phyloP scores from a whole-genome alignment of 2,888 invertebrate genomes.

The Andrena trimmerana region DNA sequence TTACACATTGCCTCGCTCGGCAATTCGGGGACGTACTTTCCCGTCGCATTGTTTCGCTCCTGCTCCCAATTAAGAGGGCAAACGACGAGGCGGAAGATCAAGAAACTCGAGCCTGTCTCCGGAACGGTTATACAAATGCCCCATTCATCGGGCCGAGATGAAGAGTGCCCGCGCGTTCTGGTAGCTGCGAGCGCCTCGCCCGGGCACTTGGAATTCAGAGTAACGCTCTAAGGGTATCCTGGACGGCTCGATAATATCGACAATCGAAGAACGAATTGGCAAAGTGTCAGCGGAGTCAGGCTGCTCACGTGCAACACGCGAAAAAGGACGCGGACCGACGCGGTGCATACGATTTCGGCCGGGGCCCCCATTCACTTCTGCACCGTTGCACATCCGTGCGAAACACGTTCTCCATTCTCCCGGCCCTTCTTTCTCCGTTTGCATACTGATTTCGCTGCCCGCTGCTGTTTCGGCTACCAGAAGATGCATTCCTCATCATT shows the following conservation, averaged over 20 bases:
- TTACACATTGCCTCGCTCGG: constrained; percentile 18
- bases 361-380: constrained; percentile 68
- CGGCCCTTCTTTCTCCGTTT: constrained; percentile 9
- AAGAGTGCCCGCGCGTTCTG: constrained; percentile 8
- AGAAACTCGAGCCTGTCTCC: constrained; percentile 34
- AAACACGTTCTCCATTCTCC: constrained; percentile 17
- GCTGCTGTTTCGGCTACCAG: constrained; percentile 13
- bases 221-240: not conserved
- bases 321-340: constrained; percentile 71
- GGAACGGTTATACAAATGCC: constrained; percentile 13
- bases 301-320: constrained; percentile 69
- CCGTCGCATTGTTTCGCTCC: constrained; percentile 48
- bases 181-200: not conserved
- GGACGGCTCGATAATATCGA: constrained; percentile 68
- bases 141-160: not conserved
- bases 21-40: constrained; percentile 3
- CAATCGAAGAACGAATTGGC: constrained; percentile 66
- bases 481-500: too few relatives aligned
- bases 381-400: constrained; percentile 55
- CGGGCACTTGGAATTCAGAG: not conserved
- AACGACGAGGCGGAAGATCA: constrained; percentile 36
- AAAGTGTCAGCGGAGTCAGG: constrained; percentile 65
- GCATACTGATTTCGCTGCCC: constrained; percentile 34
- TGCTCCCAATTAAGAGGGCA: constrained; percentile 52
- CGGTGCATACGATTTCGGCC: constrained; percentile 72